These are phyloP conservation scores for Sebastes schlegelii DNA, from an alignment of 2,113 vertebrate species.

Conservation along the genomic window DNA sequence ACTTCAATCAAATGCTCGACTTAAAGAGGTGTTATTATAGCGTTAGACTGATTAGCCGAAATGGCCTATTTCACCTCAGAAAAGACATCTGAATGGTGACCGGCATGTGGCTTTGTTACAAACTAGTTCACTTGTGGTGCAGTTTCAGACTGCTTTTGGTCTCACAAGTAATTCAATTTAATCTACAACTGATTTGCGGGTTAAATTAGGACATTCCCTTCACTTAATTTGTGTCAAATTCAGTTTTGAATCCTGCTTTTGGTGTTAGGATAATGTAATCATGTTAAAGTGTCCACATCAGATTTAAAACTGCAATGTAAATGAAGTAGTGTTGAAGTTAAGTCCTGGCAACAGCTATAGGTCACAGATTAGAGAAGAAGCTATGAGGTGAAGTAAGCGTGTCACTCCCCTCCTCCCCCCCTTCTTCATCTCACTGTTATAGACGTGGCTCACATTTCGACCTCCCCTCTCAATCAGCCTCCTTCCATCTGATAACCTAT, in stretches of 20 bases:
- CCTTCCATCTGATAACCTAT: constrained; percentile 75
- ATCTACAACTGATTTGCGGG: not conserved
- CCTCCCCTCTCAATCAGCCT: constrained; percentile 51
- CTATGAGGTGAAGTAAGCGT: constrained; percentile 44
- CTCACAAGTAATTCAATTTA: not conserved
- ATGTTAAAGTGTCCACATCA: not conserved
- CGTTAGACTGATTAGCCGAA: constrained; percentile 9
- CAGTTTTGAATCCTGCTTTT: not conserved
- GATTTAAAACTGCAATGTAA: constrained; percentile 25
- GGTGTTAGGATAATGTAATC: not conserved
- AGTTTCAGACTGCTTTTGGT: constrained; percentile 5
- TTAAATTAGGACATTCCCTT: not conserved
- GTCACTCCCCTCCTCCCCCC: not conserved
- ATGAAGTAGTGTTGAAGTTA: constrained; percentile 41
- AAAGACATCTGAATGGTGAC: constrained; percentile 10
- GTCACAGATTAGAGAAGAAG: constrained; percentile 40
- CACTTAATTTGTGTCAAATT: not conserved
- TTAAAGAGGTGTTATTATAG: constrained; percentile 25
- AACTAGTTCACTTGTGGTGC: not conserved
- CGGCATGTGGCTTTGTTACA: not conserved
- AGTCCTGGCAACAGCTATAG: constrained; percentile 40
- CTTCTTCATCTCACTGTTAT: constrained; percentile 39
- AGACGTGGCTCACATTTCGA: constrained; percentile 58
- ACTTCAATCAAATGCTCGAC: not conserved
- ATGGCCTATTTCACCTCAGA: constrained; percentile 6